A percentile compares a stretch with the other conserved stretches of the same genome.
Conservation (phyloP, 2,888 invertebrate species). For the Rotaria socialis region DNA sequence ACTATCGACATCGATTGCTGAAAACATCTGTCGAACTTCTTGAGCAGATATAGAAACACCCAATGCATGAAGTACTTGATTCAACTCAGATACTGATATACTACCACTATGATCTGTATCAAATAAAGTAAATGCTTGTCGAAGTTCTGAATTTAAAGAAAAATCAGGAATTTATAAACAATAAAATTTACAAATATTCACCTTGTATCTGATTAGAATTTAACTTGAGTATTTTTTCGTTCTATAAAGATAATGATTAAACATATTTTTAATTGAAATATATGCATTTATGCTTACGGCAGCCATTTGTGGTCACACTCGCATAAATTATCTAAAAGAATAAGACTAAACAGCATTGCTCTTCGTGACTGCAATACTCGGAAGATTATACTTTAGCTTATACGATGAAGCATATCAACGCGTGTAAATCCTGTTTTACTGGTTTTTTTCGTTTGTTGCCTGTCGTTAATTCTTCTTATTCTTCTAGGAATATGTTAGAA, state of each 20-base stretch:
- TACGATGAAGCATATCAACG: too few relatives aligned
- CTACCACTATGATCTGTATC: background rate
- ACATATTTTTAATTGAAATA: background rate
- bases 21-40: constrained; percentile 15
- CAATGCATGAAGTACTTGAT: background rate
- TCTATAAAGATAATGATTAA: background rate
- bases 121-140: constrained; percentile 26
- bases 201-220: background rate
- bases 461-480: too few relatives aligned
- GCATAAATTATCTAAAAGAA: background rate
- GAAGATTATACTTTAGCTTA: too few relatives aligned
- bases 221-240: background rate
- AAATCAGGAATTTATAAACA: too few relatives aligned
- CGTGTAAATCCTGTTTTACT: too few relatives aligned
- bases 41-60: background rate
- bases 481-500: too few relatives aligned
- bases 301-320: background rate
- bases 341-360: too few relatives aligned
- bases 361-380: too few relatives aligned
- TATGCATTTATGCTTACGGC: background rate
- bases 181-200: background rate
- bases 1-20: constrained; percentile 10
- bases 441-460: too few relatives aligned
- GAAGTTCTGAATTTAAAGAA: background rate
- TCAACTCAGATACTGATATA: background rate